These are phyloP conservation scores for Thereuonema tuberculata DNA, from an alignment of 1,140 invertebrate species.

Conservation along the genomic window DNA sequence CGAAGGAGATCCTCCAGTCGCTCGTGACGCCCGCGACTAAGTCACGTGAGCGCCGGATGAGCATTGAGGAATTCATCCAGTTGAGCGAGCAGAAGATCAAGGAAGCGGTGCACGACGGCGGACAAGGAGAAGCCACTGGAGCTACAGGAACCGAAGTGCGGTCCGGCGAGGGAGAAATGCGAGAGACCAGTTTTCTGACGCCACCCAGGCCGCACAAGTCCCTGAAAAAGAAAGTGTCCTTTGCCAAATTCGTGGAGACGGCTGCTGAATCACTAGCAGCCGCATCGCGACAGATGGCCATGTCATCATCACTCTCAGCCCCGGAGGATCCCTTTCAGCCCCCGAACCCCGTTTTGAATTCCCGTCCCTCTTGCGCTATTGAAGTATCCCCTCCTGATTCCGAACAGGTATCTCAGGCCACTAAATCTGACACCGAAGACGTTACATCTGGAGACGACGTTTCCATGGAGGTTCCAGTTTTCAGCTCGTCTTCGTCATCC, in stretches of 20 bases:
- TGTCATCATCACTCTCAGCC: too few species aligned
- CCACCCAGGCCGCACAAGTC: not conserved
- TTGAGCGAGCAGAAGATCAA: constrained; percentile 40
- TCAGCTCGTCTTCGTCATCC: not conserved
- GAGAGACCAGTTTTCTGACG: not conserved
- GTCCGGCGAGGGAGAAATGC: not conserved
- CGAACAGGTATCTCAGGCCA: too few species aligned
- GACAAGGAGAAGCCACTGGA: too few species aligned
- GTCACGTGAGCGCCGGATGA: constrained; percentile 23
- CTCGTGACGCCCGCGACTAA: constrained; percentile 40
- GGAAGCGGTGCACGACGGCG: too few species aligned
- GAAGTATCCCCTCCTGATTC: too few species aligned
- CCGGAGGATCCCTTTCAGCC: too few species aligned
- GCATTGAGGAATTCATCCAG: constrained; percentile 47
- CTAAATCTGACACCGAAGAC: not conserved
- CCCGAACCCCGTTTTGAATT: too few species aligned
- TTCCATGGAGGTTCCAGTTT: not conserved
- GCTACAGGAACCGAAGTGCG: too few species aligned
- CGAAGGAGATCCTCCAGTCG: constrained; percentile 57
- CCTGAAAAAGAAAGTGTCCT: constrained; percentile 1
- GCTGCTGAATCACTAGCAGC: not conserved
- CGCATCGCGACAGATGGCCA: too few species aligned
- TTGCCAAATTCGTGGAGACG: not conserved
- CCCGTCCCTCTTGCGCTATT: too few species aligned
- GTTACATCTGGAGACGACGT: not conserved